A percentile compares a stretch with the other conserved stretches of the same genome.
Conservation (phyloP, 2,797 vertebrate species). For the Anolis apletophallus region DNA sequence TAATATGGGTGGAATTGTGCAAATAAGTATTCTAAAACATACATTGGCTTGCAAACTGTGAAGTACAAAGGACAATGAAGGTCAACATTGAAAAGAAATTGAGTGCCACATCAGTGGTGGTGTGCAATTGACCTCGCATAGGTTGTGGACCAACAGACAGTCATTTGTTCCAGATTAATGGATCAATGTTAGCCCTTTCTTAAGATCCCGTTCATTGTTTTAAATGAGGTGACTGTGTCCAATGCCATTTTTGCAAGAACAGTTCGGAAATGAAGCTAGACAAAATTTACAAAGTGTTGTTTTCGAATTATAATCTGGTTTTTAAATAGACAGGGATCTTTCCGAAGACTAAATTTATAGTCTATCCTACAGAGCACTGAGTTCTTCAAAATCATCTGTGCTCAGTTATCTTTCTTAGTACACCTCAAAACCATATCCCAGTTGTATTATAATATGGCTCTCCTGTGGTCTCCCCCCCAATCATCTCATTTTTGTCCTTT, state of each 20-base stretch:
- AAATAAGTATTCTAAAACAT: not conserved
- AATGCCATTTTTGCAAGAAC: not conserved
- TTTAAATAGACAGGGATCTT: conserved; percentile 26
- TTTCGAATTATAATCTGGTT: not conserved
- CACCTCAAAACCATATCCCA: conserved; percentile 14
- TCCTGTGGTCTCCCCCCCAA: not conserved
- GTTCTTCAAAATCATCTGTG: not conserved
- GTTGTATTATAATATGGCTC: not conserved
- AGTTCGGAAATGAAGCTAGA: not conserved
- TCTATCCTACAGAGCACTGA: not conserved
- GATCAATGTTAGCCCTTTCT: not conserved
- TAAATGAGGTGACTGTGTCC: not conserved
- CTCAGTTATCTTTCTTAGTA: not conserved
- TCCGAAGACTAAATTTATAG: not conserved
- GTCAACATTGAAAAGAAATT: not conserved
- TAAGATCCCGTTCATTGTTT: not conserved
- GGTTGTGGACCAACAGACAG: not conserved
- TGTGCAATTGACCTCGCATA: not conserved
- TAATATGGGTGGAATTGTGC: not conserved
- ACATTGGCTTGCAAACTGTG: not conserved
- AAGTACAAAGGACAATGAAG: not conserved
- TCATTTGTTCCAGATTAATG: not conserved
- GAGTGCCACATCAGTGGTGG: not conserved
- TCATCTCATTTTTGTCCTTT: not conserved
- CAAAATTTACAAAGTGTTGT: not conserved